Evolutionary conservation across 1,140 invertebrate genomes (phyloP), one percentile per base, ranked within the genome.

Genomic region (Drosophila mauritiana): DNA sequence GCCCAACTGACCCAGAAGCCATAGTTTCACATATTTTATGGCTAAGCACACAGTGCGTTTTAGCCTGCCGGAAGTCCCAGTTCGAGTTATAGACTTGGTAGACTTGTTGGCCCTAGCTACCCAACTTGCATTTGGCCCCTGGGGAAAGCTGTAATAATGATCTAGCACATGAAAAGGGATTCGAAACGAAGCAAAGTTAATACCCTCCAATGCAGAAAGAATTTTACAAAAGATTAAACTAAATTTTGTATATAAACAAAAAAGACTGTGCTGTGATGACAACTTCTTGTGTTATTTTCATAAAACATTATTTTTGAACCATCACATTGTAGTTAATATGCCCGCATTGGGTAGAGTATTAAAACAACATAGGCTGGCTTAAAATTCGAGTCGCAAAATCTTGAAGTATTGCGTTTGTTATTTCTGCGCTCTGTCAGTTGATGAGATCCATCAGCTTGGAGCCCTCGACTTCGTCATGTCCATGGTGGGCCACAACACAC

Each of bases 1-100:
- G 84, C 68, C 85, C 84, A 84, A 88, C 73, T 88, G 85, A 88
- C 84, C 84, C 77, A 89, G 68, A 84, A 90, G 77, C 64, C 80
- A 89, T 88, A 77, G 48, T 27, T 88, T 90, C 48, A 46, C 59
- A 80, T 78, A 53, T 61, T 89, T 88, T 89, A 88, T 84, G 85
- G 55, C 82, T 27, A 58, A 57, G 69, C 58, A 39, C 54, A 73
- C 45, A 37, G 46, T 45, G 48, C 43, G 42, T 67, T 54, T 64
- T 51, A 17, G 59, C 56, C 37, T 63, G 42, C 48, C 61, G 67
- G 67, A 76, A 61, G 72, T 53, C 53, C 37, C 36, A 34, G 73
- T 27, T 40, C 5, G 37, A 63, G 36, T 52, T 52, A 34, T 49
- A 31, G 45, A 36, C 40, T 40, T 68, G n/a, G 31, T 3, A 31